These are phyloP conservation scores for Meloidogyne exigua DNA, from an alignment of 1,140 invertebrate genomes.

Conservation along the genomic window DNA sequence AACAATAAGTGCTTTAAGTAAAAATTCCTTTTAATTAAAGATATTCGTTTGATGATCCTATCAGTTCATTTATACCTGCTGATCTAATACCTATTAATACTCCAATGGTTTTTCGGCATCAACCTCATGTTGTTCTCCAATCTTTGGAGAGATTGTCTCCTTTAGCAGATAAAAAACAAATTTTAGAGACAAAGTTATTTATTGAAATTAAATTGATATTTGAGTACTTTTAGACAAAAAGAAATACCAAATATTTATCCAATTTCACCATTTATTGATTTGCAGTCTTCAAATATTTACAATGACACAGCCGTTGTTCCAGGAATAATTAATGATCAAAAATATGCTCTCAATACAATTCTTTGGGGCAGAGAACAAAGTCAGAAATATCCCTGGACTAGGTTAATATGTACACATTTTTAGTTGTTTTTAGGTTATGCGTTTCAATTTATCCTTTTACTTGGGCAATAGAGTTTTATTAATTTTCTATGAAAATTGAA, in stretches of 20 bases:
- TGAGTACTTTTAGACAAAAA: conserved; percentile 24
- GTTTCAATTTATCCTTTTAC: no score
- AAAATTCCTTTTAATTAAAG: conserved; percentile 29
- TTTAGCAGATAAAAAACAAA: conserved; percentile 41
- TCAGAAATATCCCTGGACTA: conserved; percentile 63
- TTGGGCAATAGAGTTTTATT: no score
- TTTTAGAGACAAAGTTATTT: conserved; percentile 18
- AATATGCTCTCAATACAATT: conserved; percentile 27
- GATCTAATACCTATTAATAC: conserved; percentile 28
- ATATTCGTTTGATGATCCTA: conserved; percentile 47
- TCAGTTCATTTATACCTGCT: conserved; percentile 38
- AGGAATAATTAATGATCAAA: conserved; percentile 37
- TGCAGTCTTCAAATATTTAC: conserved; percentile 54
- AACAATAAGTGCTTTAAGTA: background rate
- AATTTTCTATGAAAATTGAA: no score
- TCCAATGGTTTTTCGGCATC: conserved; percentile 50
- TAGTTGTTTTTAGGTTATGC: no score
- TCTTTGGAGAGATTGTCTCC: conserved; percentile 19
- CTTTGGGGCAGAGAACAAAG: conserved; percentile 49
- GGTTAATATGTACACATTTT: no score
- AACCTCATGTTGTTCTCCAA: conserved; percentile 57
- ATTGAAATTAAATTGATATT: background rate
- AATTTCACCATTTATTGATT: conserved; percentile 57
- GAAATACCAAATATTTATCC: conserved; percentile 52
- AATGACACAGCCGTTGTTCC: conserved; percentile 48